Evolutionary conservation across 64 coral and sea anemone genomes (phyloP).

Genomic region (Actinia equina): DNA sequence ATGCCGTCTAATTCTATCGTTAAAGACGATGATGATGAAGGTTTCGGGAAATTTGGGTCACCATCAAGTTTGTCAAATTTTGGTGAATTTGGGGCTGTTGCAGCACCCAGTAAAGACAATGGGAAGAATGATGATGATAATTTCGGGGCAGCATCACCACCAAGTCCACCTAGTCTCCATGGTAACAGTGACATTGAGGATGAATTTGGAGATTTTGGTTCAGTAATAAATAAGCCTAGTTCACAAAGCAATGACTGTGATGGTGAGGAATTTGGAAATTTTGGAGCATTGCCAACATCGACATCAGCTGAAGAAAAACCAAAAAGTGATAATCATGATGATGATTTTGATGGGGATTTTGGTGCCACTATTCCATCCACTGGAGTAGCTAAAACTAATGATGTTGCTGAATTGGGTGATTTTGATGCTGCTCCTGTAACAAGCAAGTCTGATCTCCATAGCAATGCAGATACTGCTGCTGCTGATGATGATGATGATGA

Average conservation of each 20-base stretch:
- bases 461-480: not conserved
- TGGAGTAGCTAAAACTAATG: not conserved
- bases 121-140: not conserved
- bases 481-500: slow-evolving; percentile 31
- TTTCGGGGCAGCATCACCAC: not conserved
- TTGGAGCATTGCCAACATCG: not conserved
- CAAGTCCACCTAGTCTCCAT: not conserved
- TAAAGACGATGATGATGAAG: not conserved
- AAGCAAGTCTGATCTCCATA: not conserved
- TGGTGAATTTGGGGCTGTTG: not conserved
- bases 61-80: not conserved
- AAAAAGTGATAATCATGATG: not conserved
- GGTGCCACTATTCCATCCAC: not conserved
- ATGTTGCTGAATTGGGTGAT: slow-evolving; percentile 13
- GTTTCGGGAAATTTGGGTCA: not conserved
- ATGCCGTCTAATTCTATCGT: not conserved
- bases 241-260: not conserved
- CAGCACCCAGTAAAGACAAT: not conserved
- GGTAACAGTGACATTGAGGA: not conserved
- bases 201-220: not conserved
- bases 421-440: not conserved
- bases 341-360: slow-evolving; percentile 31
- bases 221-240: not conserved
- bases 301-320: not conserved
- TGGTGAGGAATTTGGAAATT: not conserved